Percentiles rank a stretch among this genome's conserved stretches.
phyloP scores from a whole-genome alignment of 2,888 invertebrate species.

The Mantis religiosa region DNA sequence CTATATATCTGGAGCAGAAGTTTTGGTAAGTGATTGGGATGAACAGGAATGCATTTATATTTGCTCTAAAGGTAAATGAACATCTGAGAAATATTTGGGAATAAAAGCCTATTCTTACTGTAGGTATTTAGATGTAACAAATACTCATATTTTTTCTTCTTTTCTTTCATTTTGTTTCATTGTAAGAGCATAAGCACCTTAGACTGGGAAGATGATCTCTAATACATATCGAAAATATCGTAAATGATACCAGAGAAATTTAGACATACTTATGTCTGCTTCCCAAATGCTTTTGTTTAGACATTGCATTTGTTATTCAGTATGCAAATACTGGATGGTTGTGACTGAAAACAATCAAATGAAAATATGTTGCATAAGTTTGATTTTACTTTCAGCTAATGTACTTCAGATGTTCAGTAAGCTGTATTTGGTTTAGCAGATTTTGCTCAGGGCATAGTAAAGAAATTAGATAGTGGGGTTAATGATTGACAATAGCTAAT shows the following conservation, averaged over 20 bases:
- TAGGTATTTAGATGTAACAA: background rate
- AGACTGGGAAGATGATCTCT: background rate
- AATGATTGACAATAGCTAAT: background rate
- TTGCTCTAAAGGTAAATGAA: background rate
- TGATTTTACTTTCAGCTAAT: background rate
- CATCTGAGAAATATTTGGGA: background rate
- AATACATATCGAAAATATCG: background rate
- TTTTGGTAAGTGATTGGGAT: background rate
- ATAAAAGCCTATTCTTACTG: background rate
- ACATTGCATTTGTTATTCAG: background rate
- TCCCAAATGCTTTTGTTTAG: background rate
- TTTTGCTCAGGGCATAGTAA: background rate
- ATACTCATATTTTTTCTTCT: background rate
- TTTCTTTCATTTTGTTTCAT: background rate
- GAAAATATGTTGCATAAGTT: background rate
- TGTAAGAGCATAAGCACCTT: background rate
- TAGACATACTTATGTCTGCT: background rate
- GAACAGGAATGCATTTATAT: conserved; percentile 6
- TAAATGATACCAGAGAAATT: background rate
- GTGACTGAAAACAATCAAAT: background rate
- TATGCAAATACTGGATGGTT: background rate
- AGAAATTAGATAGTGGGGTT: background rate
- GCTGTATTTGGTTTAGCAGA: background rate
- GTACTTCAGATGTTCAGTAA: background rate
- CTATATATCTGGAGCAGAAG: background rate